These are phyloP conservation scores for Platycercus adscitus DNA, from an alignment of 2,113 vertebrate species.

Conservation along the genomic window DNA sequence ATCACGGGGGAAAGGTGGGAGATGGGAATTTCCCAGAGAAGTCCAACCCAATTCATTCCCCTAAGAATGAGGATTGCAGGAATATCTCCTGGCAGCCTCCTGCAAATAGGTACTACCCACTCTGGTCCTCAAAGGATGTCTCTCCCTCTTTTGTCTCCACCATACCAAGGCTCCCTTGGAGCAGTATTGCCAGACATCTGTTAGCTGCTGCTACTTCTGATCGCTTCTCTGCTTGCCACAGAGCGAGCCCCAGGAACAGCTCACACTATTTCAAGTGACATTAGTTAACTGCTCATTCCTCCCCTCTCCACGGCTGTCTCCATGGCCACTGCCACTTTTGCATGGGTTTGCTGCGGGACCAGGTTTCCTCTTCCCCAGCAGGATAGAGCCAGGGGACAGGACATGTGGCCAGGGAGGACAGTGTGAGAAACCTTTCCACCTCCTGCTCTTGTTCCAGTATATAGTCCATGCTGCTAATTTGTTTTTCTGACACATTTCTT, in stretches of 20 bases:
- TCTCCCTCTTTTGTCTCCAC: not conserved
- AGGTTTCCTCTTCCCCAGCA: not conserved
- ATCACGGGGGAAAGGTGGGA: not conserved
- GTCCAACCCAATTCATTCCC: not conserved
- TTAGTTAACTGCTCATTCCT: not conserved
- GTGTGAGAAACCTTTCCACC: not conserved
- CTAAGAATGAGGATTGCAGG: not conserved
- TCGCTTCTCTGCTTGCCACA: not conserved
- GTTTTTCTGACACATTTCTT: conserved; percentile 22
- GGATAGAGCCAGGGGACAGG: not conserved
- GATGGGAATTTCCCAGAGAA: not conserved
- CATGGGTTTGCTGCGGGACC: not conserved
- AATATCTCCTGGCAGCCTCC: not conserved
- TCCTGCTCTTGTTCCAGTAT: not conserved
- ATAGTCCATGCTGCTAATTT: not conserved
- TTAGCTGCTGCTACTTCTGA: not conserved
- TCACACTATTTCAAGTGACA: not conserved
- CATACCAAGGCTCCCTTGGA: not conserved
- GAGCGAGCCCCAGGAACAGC: not conserved
- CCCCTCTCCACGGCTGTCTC: not conserved
- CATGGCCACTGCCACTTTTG: not conserved
- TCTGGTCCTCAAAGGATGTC: rapidly evolving
- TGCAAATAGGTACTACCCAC: not conserved
- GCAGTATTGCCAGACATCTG: not conserved
- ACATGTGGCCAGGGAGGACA: not conserved